Conservation (phyloP, 2,888 invertebrate species). For the Callosobruchus maculatus region DNA sequence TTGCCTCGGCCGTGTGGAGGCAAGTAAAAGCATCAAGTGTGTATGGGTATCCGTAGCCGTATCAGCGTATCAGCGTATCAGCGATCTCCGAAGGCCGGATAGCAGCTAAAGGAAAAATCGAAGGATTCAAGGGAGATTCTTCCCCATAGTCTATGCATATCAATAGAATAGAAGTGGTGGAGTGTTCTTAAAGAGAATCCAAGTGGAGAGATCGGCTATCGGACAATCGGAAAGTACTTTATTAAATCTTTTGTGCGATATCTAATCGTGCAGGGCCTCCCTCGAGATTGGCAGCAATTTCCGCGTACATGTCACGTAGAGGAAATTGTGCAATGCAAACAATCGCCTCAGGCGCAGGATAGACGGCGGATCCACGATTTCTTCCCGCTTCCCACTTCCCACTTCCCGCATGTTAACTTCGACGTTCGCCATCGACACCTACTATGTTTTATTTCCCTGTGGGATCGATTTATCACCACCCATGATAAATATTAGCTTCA, state of each 20-base stretch:
- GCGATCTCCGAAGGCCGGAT: constrained; percentile 21
- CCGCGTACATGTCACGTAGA: constrained; percentile 49
- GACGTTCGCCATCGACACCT: background rate
- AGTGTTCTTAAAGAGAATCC: constrained; percentile 13
- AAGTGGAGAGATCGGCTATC: constrained; percentile 42
- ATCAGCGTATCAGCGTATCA: constrained; percentile 30
- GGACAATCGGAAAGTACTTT: constrained; percentile 48
- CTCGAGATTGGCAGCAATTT: constrained; percentile 51
- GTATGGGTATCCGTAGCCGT: constrained; percentile 33
- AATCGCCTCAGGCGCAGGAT: constrained; percentile 27
- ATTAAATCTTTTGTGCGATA: constrained; percentile 50
- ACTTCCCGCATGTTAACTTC: background rate
- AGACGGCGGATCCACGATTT: constrained; percentile 12
- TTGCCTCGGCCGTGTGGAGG: too few relatives aligned
- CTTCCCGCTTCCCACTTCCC: constrained; percentile 19
- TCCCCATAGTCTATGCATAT: constrained; percentile 42
- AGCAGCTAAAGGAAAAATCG: constrained; percentile 20
- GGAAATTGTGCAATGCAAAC: constrained; percentile 50
- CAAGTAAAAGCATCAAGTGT: constrained; percentile 9
- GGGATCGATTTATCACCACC: background rate
- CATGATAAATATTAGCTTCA: background rate
- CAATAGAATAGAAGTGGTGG: constrained; percentile 35
- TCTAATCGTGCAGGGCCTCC: constrained; percentile 45
- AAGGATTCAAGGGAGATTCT: constrained; percentile 21
- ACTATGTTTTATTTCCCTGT: background rate